Evolutionary conservation across 2,113 vertebrate species (phyloP).

Genomic region (Sterna hirundo): DNA sequence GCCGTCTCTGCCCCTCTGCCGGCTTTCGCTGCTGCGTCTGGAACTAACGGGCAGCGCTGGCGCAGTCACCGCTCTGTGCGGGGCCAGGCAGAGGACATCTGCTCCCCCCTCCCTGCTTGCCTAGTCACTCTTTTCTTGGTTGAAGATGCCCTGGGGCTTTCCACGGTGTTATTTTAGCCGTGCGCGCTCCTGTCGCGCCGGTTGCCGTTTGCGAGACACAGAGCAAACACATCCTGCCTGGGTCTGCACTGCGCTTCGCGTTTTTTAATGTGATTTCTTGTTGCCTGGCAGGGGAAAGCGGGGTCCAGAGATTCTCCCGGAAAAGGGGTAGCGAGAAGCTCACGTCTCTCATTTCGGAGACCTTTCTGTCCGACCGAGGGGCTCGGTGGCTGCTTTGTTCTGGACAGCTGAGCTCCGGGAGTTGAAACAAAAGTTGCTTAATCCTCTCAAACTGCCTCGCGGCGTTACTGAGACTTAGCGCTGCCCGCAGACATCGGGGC

Average conservation of each 20-base stretch:
- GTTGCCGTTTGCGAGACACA: background rate
- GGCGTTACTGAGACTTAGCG: background rate
- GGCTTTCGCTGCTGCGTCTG: background rate
- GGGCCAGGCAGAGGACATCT: background rate
- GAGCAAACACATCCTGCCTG: background rate
- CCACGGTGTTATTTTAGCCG: background rate
- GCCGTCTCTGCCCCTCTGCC: background rate
- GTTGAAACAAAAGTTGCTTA: conserved; percentile 46
- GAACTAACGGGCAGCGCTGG: background rate
- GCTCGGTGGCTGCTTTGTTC: conserved; percentile 10
- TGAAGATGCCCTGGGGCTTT: conserved; percentile 17
- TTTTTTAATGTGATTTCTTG: background rate
- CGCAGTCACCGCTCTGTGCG: background rate
- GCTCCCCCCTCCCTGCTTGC: background rate
- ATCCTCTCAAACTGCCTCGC: conserved; percentile 9
- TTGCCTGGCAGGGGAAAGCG: background rate
- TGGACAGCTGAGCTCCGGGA: conserved; percentile 8
- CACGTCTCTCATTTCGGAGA: background rate
- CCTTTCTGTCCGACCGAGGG: background rate
- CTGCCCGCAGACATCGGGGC: background rate
- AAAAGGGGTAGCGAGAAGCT: background rate
- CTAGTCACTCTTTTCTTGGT: background rate
- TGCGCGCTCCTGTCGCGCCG: background rate
- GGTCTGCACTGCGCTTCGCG: accelerated
- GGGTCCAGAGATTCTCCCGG: background rate